These are phyloP conservation scores for Ctenoplectra terminalis DNA, from an alignment of 1,140 invertebrate genomes.

Conservation along the genomic window DNA sequence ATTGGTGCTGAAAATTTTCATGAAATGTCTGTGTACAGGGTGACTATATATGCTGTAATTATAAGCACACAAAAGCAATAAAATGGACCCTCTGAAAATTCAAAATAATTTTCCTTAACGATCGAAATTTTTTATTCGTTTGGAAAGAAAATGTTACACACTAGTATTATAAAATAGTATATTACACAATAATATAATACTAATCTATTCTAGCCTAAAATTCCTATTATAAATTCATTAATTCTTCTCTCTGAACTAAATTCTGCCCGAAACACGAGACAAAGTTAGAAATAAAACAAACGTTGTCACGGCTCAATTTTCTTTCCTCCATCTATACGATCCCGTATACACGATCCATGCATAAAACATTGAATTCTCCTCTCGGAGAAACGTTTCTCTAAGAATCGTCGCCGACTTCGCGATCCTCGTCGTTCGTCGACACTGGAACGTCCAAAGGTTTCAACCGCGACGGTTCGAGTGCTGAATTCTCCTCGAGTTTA, in stretches of 20 bases:
- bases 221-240: no score
- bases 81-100: no score
- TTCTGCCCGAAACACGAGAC: neutral
- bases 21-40: neutral
- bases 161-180: no score
- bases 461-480: neutral
- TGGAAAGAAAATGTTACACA: no score
- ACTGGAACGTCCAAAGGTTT: neutral
- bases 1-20: neutral
- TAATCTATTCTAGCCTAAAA: no score
- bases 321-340: no score
- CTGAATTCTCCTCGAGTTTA: constrained; percentile 11
- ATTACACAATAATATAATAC: no score
- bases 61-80: no score
- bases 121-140: no score
- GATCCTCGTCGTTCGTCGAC: neutral
- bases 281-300: neutral
- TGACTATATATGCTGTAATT: no score
- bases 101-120: no score
- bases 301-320: neutral
- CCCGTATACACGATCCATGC: neutral
- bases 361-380: constrained; percentile 4
- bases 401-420: neutral
- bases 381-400: neutral
- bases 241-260: neutral